Evolutionary conservation across 1,140 invertebrate genomes (phyloP).

Genomic region (Heliconius hewitsoni): DNA sequence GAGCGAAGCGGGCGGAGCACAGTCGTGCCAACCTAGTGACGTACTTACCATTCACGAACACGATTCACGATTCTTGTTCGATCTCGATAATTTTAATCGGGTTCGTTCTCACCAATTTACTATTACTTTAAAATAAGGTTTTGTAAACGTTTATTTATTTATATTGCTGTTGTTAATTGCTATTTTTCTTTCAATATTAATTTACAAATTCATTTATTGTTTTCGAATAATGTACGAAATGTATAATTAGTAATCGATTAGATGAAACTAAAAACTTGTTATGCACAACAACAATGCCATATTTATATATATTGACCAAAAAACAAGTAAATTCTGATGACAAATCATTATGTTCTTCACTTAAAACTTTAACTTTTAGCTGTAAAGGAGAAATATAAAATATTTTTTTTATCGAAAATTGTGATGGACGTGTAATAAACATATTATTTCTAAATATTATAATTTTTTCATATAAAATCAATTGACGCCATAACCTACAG

Average conservation of each 20-base stretch:
- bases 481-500: too few species aligned
- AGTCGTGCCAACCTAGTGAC: constrained; percentile 58
- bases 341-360: too few species aligned
- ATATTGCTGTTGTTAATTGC: neutral
- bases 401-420: too few species aligned
- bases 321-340: too few species aligned
- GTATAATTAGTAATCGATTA: neutral
- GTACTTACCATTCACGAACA: constrained; percentile 48
- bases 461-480: too few species aligned
- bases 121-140: constrained; percentile 10
- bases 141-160: neutral
- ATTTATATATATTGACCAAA: too few species aligned
- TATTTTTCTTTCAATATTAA: neutral
- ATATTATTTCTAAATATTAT: too few species aligned
- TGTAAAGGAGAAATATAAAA: too few species aligned
- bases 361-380: too few species aligned
- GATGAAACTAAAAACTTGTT: neutral
- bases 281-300: too few species aligned
- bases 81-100: constrained; percentile 39
- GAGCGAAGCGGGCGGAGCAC: constrained; percentile 60
- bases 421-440: too few species aligned
- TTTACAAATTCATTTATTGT: neutral
- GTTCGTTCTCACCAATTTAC: constrained; percentile 17
- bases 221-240: neutral
- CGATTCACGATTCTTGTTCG: constrained; percentile 41